Base-by-base conservation (phyloP, 2,888 invertebrate species). In the Microlaimidae sp. region DNA sequence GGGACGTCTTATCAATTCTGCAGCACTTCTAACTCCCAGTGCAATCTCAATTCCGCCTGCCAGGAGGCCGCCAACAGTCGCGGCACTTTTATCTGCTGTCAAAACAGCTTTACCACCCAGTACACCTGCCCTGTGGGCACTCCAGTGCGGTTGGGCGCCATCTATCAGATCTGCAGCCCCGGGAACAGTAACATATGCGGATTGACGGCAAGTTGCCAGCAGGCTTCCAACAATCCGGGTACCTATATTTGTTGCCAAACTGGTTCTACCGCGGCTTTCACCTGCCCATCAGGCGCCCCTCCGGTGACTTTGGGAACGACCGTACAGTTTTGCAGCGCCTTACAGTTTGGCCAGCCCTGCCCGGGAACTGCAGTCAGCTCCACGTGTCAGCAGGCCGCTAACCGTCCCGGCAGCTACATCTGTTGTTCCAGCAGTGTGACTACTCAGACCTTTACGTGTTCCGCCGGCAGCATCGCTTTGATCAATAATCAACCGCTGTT, bases 181-280 rank as follows among this genome's bases (percentile, higher is more conserved):
- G n/a, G n/a, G n/a, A n/a, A n/a, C n/a, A n/a, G n/a, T n/a, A n/a
- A n/a, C n/a, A n/a, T n/a, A n/a, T n/a, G n/a, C n/a, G n/a, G n/a
- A n/a, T n/a, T n/a, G n/a, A n/a, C n/a, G n/a, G n/a, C n/a, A n/a
- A n/a, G n/a, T n/a, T 52, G 52, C 32, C 24, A 17, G 13, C 49
- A 23, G 13, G 5, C 52, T 3, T 5, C 10, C 27, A 52, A 51
- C 28, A 46, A 47, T n/a, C 52, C 49, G n/a, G 27, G 26, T 26
- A 17, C n/a, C 32, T 52, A 52, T 24, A 51, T 52, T 25, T 52
- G 52, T 49, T 52, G 52, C 28, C 13, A 48, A 23, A 19, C n/a
- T 17, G 23, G 23, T 49, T 13, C 10, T 17, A 17, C 17, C 32
- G 17, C 7, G 10, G 32, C 32, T 17, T 7, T 13, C 10, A 13